Conservation (phyloP, 2,113 vertebrate genomes). For the Montifringilla adamsi region DNA sequence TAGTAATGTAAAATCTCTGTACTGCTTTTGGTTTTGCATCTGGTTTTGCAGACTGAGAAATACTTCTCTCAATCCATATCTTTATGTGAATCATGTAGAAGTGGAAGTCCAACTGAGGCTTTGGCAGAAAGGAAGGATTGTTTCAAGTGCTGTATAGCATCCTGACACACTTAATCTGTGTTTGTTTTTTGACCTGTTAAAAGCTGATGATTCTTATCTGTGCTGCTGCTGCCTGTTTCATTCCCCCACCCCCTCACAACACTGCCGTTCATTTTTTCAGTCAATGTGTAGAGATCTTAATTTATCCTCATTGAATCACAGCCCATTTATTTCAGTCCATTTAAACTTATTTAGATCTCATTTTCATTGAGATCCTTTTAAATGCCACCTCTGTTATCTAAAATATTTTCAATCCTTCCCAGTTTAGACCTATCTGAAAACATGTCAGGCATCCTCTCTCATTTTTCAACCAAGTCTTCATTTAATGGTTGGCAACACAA, state of each 20-base stretch:
- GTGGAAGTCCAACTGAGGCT: not conserved
- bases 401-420: not conserved
- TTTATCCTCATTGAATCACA: not conserved
- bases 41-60: not conserved
- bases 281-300: not conserved
- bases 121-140: not conserved
- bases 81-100: not conserved
- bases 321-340: not conserved
- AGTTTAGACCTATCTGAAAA: not conserved
- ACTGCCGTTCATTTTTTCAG: not conserved
- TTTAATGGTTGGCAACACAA: not conserved
- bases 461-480: not conserved
- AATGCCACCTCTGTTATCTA: not conserved
- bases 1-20: not conserved
- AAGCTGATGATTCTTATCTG: not conserved
- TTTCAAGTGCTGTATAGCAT: not conserved
- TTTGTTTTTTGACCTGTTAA: not conserved
- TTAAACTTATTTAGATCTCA: not conserved
- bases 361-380: not conserved
- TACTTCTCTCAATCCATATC: not conserved
- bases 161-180: not conserved
- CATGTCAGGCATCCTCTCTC: not conserved
- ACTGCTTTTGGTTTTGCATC: not conserved
- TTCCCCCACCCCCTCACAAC: accelerated
- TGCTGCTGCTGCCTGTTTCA: not conserved